Evolutionary conservation across 2,113 vertebrate species (phyloP).

Genomic region (Piaya cayana): DNA sequence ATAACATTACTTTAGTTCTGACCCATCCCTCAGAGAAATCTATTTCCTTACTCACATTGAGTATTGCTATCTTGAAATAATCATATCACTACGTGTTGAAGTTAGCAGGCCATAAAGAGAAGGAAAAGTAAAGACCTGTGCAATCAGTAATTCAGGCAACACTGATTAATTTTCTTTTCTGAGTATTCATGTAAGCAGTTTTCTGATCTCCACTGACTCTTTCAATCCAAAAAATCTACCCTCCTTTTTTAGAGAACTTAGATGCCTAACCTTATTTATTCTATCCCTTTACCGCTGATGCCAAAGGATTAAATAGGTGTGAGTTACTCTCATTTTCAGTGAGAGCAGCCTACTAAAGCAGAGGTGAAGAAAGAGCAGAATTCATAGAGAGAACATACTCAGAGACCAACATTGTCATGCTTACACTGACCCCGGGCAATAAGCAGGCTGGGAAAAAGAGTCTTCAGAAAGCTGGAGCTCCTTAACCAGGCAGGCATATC

Average conservation of each 20-base stretch:
- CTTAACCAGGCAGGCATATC: neutral
- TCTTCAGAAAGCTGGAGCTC: neutral
- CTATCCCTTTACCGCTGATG: neutral
- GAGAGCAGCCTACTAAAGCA: neutral
- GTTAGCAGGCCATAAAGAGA: neutral
- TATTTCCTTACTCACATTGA: neutral
- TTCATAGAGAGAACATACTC: neutral
- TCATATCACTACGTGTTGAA: neutral
- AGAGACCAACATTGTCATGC: fast-evolving
- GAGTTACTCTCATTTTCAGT: neutral
- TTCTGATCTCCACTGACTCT: neutral
- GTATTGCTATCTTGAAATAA: neutral
- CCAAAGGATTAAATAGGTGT: neutral
- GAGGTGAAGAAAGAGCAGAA: neutral
- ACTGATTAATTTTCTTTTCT: neutral
- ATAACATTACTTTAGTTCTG: neutral
- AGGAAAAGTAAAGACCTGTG: neutral
- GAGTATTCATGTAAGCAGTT: neutral
- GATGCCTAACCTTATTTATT: neutral
- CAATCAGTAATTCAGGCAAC: neutral
- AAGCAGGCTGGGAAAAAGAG: neutral
- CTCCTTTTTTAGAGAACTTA: neutral
- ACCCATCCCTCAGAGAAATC: neutral
- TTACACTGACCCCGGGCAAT: neutral
- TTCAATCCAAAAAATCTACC: fast-evolving